Evolutionary conservation across 92 coral and sea anemone species (phyloP), one percentile per base, ranked within the genome.

Genomic region (Epizoanthus illoricatus): DNA sequence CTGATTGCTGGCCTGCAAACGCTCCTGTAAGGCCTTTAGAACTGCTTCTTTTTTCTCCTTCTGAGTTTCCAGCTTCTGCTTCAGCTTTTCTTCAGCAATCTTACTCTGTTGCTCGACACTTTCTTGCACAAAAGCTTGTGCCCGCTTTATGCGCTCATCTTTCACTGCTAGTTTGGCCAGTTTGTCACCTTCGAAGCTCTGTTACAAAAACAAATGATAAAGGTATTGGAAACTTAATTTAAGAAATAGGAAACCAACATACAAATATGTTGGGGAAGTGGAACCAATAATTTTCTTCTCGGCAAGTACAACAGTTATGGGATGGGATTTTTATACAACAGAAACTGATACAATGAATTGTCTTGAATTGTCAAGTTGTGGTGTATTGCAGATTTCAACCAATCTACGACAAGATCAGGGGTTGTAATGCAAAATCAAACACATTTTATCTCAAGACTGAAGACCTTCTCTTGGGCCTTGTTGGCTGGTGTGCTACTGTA

Each of bases 1-100:
- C 76, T 93, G 92, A 47, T 94, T 94, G 45, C 94, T 97, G 20
- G 99, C 98, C 66, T 87, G 90, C 36, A 92, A 88, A 17, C 93
- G 94, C 70, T 90, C 90, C 23, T 80, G 89, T 12, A 90, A 76
- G 6, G 94, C 99, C 41, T 88, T 74, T 47, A 89, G 84, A 74
- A 87, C 87, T 13, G 93, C 93, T 80, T 90, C 91, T 79, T 94
- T 91, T 54, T 91, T 93, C 81, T 91, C 98, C 64, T 85, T 88
- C 74, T 91, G 86, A 19, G 79, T 68, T 61, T 90, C 89, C 88
- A 88, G 89, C 70, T 97, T 97, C 75, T 90, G 88, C 83, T 92
- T 92, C 65, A 79, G 73, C 71, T 94, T 97, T 81, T 91, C 99
- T 62, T 91, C 96, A 49, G 86, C 90, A 56, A 80, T 59, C 85